Evolutionary conservation across 1,140 invertebrate genomes (phyloP).

Genomic region (Scaptomyza pallida): DNA sequence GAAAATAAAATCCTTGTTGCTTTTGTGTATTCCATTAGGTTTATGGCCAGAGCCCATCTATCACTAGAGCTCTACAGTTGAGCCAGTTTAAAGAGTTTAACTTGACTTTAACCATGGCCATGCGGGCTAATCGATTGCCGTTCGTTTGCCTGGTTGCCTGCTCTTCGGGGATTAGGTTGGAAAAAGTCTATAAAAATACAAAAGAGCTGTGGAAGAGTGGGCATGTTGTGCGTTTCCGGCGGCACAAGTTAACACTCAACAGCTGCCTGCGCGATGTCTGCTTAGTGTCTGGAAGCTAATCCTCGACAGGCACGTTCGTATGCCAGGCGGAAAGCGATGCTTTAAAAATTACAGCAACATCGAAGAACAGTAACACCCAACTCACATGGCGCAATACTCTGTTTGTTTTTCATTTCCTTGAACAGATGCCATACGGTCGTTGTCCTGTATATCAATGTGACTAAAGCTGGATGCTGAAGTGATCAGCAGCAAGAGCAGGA

Average conservation of each 20-base stretch:
- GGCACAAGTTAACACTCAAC: constrained; percentile 56
- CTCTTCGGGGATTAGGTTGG: constrained; percentile 40
- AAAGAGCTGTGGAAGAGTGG: background rate
- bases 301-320: constrained; percentile 69
- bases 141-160: constrained; percentile 11
- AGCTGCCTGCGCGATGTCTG: constrained; percentile 48
- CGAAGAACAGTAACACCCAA: constrained; percentile 2
- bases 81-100: constrained; percentile 46
- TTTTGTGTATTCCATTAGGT: constrained; percentile 4
- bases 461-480: constrained; percentile 4
- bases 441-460: constrained; percentile 42
- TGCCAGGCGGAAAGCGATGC: constrained; percentile 56
- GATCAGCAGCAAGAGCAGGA: background rate
- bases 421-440: constrained; percentile 65
- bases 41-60: constrained; percentile 11
- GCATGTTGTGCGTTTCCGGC: constrained; percentile 57
- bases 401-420: constrained; percentile 80
- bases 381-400: constrained; percentile 41
- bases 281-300: constrained; percentile 60
- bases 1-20: background rate
- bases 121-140: constrained; percentile 36
- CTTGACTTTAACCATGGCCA: constrained; percentile 41
- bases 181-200: constrained; percentile 55
- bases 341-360: constrained; percentile 57
- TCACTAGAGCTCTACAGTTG: background rate